Evolutionary conservation across 2,888 invertebrate species (phyloP), one percentile per base, ranked within the genome.

Genomic region (Axea sp.): DNA sequence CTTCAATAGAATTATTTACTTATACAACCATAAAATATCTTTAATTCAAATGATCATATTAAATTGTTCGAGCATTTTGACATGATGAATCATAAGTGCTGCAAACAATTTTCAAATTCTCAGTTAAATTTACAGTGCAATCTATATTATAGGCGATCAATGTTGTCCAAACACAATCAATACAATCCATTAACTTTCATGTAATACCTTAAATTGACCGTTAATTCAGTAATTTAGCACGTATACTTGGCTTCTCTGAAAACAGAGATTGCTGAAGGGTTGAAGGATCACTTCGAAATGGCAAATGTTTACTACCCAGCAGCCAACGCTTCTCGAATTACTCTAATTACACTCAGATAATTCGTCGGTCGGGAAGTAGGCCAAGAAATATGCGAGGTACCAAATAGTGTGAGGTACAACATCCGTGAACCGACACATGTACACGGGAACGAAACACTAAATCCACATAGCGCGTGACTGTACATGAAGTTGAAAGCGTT

Each of bases 261-360:
- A 65, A 30, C 60, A 15, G 53, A 60, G 65, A 55, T 60, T 60
- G 69, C 39, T 47, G 65, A 69, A 67, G 67, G 67, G 55, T 57
- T 67, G 65, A 69, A 71, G 60, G 74, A 74, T 68, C 55, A 43
- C 51, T 53, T 64, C 59, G 43, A 76, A 80, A 75, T 76, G 69
- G 78, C 76, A 78, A 77, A 79, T 80, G 79, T 80, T 81, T 80
- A 76, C 80, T 62, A 64, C 78, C 72, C 65, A 55, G 71, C 60
- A 31, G 49, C 69, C 75, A 47, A 49, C 45, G 77, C 67, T 76
- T 62, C 69, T 71, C 74, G 78, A 79, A 81, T 79, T 79, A 78
- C 76, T 76, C 77, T 79, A 80, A 81, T 81, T 77, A 78, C 43
- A 33, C 71, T 62, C 41, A 47, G 57, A 69, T 65, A 60, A 71